Evolutionary conservation across 2,113 vertebrate species (phyloP), one percentile per base, ranked within the genome.

Genomic region (Ahaetulla prasina): DNA sequence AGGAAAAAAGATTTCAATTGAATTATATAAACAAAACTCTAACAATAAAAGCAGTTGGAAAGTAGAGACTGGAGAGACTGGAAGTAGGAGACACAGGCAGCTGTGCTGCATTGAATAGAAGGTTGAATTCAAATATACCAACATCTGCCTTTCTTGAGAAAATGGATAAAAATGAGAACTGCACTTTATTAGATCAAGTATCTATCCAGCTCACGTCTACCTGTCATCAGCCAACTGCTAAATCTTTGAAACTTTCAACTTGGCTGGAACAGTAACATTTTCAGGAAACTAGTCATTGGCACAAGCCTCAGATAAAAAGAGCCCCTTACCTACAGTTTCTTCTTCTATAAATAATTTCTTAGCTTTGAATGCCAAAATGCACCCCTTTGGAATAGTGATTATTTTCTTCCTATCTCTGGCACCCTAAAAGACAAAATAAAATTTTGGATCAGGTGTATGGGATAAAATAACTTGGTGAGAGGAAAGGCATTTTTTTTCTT

Each of bases 311-410:
- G 30, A 52, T 80, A 2, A 63, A 0, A 68, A 3, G 16, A 47
- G 91, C n/a, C 87, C 3, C 97, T 97, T 80, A 98, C 97, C 23
- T 97, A 97, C 97, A 0, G 14, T 10, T 85, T 45, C 35, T 0
- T 93, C 88, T 18, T 0, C 35, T 23, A 97, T 94, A 22, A 0
- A 1, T 88, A 98, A 50, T 2, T 80, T 94, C 30, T 95, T 95
- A 30, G 94, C 91, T 57, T 54, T 95, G 92, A 97, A 98, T 0
- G 97, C 97, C 93, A 98, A 90, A 3, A 96, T 94, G 50, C 97
- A 98, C 94, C 95, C 96, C 91, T 97, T 96, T 93, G 97, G 97
- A 12, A 98, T 96, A 7, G 94, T 96, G 8, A 97, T 39, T 49
- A 89, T 43, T 91, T 95, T 89, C 2, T 85, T 95, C 55, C 90